Conservation (phyloP, 2,888 invertebrate species). For the Coelinius sp. region DNA sequence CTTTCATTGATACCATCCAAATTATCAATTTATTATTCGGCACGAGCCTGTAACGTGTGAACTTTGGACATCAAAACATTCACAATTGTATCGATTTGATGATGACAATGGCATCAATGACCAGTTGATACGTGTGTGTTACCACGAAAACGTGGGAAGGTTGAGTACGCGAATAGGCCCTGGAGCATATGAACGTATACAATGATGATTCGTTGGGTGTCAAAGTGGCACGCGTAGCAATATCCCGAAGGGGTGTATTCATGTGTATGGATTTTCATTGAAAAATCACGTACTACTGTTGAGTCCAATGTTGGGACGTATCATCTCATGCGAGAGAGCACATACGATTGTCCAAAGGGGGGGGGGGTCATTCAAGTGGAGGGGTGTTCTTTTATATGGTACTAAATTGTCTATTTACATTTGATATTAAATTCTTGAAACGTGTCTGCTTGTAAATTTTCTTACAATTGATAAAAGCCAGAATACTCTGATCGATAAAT, state of each 20-base stretch:
- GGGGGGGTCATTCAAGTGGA: background rate
- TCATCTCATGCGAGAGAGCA: conserved; percentile 18
- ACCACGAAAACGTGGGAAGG: conserved; percentile 29
- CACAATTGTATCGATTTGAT: conserved; percentile 9
- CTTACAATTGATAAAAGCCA: background rate
- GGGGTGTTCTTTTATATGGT: background rate
- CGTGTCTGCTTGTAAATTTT: background rate
- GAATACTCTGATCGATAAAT: conserved; percentile 5
- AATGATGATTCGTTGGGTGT: conserved; percentile 16
- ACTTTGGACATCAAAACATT: background rate
- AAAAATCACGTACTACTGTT: conserved; percentile 21
- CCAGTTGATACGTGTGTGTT: background rate
- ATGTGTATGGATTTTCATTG: background rate
- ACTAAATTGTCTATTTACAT: conserved; percentile 13
- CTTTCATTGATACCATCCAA: background rate
- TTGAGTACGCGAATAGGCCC: conserved; percentile 4
- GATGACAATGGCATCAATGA: conserved; percentile 17
- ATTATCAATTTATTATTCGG: conserved; percentile 30
- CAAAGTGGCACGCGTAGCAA: conserved; percentile 22
- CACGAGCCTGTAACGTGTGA: conserved; percentile 18
- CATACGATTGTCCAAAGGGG: background rate
- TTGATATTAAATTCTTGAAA: conserved; percentile 27
- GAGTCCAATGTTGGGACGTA: conserved; percentile 21
- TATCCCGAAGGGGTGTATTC: conserved; percentile 5
- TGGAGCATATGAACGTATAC: conserved; percentile 11